Evolutionary conservation across 2,797 vertebrate species (phyloP), one percentile per base, ranked within the genome.

Genomic region (Hippocampus kuda): DNA sequence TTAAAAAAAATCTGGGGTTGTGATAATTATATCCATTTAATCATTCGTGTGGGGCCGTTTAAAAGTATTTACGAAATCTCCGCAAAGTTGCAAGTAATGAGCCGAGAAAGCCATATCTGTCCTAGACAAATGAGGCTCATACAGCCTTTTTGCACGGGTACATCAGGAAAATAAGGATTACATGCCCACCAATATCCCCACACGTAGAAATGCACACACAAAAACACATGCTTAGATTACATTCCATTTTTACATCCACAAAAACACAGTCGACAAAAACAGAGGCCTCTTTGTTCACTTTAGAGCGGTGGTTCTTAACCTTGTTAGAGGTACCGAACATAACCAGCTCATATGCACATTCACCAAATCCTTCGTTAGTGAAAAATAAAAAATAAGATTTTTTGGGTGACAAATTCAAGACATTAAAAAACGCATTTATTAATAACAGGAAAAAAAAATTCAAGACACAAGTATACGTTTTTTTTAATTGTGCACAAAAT

Each of bases 11-110:
- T 79, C 64, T 70, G 71, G 66, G 71, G 73, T 54, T 63, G 63
- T 44, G 81, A 84, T 85, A 85, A 85, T 90, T 85, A 79, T 86
- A 92, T 79, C 80, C 81, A 91, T 91, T 92, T 90, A 81, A 86
- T 41, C 81, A 88, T 90, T 86, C 90, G 88, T 80, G 83, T 86
- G 84, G 74, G 72, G 88, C 74, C 83, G 89, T 82, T 90, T 92
- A 89, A 93, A 22, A 92, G 84, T 85, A 92, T 93, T 94, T 92
- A 94, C 93, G 91, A 91, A 92, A 91, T 87, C 84, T 77, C 68
- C 84, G 86, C 85, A 87, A 86, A 87, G 84, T 77, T 71, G 83
- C 90, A 90, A 91, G 92, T 93, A 92, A 92, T 87, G 90, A 92
- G 89, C 88, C 88, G 84, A 86, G 85, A 90, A 89, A 87, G 84